Percentiles rank a stretch among this genome's conserved stretches.
phyloP scores from a whole-genome alignment of 1,140 invertebrate genomes.

The Branchinecta lynchi region DNA sequence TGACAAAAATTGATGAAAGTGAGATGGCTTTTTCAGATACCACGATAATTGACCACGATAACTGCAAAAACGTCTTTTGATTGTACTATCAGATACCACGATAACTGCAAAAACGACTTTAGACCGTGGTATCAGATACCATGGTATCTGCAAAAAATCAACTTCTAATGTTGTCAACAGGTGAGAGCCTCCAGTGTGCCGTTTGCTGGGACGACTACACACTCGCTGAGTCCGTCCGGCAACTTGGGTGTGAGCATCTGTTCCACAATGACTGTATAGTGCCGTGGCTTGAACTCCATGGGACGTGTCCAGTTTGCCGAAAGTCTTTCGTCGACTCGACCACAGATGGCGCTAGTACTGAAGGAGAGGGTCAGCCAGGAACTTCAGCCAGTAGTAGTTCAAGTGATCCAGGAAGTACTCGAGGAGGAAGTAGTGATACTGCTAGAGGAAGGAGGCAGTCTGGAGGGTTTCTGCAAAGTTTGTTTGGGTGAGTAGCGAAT shows the following conservation, averaged over 20 bases:
- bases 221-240: conserved; percentile 62
- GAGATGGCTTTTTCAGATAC: too few relatives aligned
- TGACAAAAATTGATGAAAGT: too few relatives aligned
- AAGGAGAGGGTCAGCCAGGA: not conserved
- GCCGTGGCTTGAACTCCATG: conserved; percentile 87
- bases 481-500: not conserved
- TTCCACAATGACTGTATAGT: conserved; percentile 85
- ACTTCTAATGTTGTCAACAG: conserved; percentile 35
- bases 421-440: not conserved
- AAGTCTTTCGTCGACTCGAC: conserved; percentile 45
- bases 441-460: not conserved
- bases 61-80: too few relatives aligned
- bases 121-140: too few relatives aligned
- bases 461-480: not conserved
- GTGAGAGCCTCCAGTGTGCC: conserved; percentile 72
- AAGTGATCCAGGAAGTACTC: not conserved
- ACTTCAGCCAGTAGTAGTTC: not conserved
- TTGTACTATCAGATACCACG: too few relatives aligned
- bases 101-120: too few relatives aligned
- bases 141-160: too few relatives aligned
- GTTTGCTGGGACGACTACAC: conserved; percentile 92
- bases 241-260: conserved; percentile 75
- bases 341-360: not conserved
- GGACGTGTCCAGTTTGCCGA: conserved; percentile 86
- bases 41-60: too few relatives aligned